Evolutionary conservation across 1,140 invertebrate species (phyloP).

Genomic region (Diachasmimorpha longicaudata): DNA sequence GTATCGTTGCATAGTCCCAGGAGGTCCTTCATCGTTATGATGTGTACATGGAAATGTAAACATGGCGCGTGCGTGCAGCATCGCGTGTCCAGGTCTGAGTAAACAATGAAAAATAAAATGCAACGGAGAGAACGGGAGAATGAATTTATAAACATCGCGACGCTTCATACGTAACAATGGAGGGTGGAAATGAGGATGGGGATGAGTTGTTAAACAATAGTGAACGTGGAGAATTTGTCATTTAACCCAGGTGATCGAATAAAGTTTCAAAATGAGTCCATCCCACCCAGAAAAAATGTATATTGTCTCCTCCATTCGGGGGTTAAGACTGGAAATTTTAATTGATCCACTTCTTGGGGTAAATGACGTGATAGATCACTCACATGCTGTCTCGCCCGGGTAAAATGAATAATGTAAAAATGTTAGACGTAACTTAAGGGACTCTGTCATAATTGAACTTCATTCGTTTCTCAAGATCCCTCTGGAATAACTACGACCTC

Average conservation of each 20-base stretch:
- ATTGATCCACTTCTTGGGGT: too few species aligned
- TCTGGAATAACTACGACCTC: background rate
- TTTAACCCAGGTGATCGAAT: slow-evolving; percentile 41
- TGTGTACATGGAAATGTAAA: background rate
- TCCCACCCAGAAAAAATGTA: too few species aligned
- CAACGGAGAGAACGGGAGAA: slow-evolving; percentile 1
- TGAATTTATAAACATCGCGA: slow-evolving; percentile 32
- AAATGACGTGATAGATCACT: slow-evolving; percentile 35
- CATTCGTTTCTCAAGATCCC: slow-evolving; percentile 7
- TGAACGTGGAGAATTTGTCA: slow-evolving; percentile 28
- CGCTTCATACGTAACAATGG: slow-evolving; percentile 42
- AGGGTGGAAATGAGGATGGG: too few species aligned
- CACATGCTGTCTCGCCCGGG: background rate
- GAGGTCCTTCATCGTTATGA: slow-evolving; percentile 13
- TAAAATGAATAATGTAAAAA: background rate
- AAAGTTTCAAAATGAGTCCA: too few species aligned
- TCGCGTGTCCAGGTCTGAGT: background rate
- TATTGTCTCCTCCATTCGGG: too few species aligned
- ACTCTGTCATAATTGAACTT: background rate
- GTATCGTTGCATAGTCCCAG: background rate
- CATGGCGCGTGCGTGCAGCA: slow-evolving; percentile 26
- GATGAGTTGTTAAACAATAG: slow-evolving; percentile 41
- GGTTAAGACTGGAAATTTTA: too few species aligned
- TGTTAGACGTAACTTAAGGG: too few species aligned
- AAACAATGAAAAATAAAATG: background rate